Conservation (phyloP, 92 coral and sea anemone species). For the Epizoanthus rinbou region DNA sequence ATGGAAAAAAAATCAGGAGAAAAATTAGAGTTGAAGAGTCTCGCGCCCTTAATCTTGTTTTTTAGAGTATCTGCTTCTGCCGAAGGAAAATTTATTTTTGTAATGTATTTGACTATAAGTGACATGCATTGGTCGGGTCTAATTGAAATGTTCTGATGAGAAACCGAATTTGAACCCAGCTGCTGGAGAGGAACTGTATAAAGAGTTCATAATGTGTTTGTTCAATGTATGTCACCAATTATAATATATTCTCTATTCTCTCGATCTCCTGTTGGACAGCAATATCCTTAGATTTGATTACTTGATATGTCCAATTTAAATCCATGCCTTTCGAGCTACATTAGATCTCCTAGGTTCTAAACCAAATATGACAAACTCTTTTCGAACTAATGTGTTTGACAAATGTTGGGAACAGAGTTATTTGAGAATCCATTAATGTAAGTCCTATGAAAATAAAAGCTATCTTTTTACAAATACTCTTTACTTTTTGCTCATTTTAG, state of each 20-base stretch:
- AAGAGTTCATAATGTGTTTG: constrained; percentile 90
- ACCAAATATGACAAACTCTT: constrained; percentile 47
- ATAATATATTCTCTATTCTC: constrained; percentile 84
- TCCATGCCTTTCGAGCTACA: constrained; percentile 67
- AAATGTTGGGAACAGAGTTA: constrained; percentile 23
- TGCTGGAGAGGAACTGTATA: constrained; percentile 66
- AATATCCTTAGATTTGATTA: constrained; percentile 79
- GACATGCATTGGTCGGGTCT: constrained; percentile 32
- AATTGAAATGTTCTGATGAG: constrained; percentile 75
- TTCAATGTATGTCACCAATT: constrained; percentile 89
- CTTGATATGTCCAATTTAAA: constrained; percentile 71
- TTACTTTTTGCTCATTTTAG: constrained; percentile 24
- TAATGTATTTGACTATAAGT: constrained; percentile 28
- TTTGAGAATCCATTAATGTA: constrained; percentile 42
- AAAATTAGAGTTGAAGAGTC: constrained; percentile 28
- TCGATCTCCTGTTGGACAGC: constrained; percentile 64
- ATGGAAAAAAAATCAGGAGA: not conserved
- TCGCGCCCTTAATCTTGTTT: constrained; percentile 16
- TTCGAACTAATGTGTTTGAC: constrained; percentile 41
- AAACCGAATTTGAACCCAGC: constrained; percentile 76
- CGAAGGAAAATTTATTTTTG: constrained; percentile 19
- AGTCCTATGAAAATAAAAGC: constrained; percentile 28
- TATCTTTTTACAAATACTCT: constrained; percentile 3
- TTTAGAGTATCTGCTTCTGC: constrained; percentile 27
- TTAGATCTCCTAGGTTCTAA: constrained; percentile 61